Evolutionary conservation across 2,888 invertebrate species (phyloP).

Genomic region (Helleia helle): DNA sequence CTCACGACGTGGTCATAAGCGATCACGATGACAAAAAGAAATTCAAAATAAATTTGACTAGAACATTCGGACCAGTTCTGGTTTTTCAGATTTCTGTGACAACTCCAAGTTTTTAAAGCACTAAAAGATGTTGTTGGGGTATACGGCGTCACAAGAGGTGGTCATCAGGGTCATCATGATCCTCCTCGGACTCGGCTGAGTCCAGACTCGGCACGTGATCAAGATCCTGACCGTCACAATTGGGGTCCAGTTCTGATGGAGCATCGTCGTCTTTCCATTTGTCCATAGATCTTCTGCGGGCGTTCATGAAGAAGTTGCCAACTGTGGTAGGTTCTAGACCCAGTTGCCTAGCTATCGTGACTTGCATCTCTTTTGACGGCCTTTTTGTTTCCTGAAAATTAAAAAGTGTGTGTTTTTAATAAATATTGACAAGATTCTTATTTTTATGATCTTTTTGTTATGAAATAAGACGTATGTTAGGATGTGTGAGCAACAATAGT

Average conservation of each 20-base stretch:
- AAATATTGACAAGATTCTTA: no score
- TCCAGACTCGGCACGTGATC: slow-evolving; percentile 58
- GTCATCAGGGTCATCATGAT: slow-evolving; percentile 59
- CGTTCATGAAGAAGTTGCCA: slow-evolving; percentile 99
- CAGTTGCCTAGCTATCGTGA: slow-evolving; percentile 97
- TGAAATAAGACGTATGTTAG: no score
- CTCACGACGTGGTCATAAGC: slow-evolving; percentile 1
- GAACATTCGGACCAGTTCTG: slow-evolving; percentile 11
- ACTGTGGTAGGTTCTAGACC: slow-evolving; percentile 98
- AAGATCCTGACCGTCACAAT: slow-evolving; percentile 67
- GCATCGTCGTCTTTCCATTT: slow-evolving; percentile 98
- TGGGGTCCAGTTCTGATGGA: slow-evolving; percentile 70
- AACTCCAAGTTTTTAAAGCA: slow-evolving; percentile 56
- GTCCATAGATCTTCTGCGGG: slow-evolving; percentile 97
- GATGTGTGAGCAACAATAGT: no score
- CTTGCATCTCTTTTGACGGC: slow-evolving; percentile 99
- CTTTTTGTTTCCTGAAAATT: slow-evolving; percentile 93
- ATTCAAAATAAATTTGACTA: slow-evolving; percentile 4
- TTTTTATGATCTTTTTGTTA: no score
- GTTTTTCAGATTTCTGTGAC: slow-evolving; percentile 24
- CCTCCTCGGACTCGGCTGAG: slow-evolving; percentile 61
- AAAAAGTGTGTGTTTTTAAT: no score
- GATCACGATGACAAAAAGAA: slow-evolving; percentile 2
- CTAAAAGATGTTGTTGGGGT: slow-evolving; percentile 55
- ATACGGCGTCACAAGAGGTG: slow-evolving; percentile 72